A percentile compares a stretch with the other conserved stretches of the same genome.
Conservation (phyloP, 2,888 invertebrate species). For the Ectemnius lituratus region DNA sequence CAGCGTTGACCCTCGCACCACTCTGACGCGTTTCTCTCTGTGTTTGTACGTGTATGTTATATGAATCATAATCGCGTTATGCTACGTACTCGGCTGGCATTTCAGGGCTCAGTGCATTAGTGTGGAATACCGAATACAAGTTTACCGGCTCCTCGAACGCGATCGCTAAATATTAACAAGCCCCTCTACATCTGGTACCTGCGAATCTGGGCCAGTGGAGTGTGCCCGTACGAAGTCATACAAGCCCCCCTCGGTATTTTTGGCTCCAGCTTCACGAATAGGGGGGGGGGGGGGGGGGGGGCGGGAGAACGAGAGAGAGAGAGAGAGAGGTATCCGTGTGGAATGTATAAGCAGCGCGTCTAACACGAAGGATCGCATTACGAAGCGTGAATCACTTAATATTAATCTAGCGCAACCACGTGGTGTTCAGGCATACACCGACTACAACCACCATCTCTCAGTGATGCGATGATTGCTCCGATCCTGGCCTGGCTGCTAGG, state of each 20-base stretch:
- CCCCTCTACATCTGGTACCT: no score
- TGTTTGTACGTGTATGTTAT: slow-evolving; percentile 28
- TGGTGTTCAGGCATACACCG: slow-evolving; percentile 36
- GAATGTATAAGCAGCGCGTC: slow-evolving; percentile 43
- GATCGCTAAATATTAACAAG: neutral
- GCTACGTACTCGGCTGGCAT: neutral
- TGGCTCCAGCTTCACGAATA: no score
- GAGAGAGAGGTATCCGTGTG: neutral
- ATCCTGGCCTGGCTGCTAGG: slow-evolving; percentile 40
- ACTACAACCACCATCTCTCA: slow-evolving; percentile 36
- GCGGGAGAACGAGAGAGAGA: no score
- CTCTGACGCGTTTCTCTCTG: no score
- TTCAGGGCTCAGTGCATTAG: neutral
- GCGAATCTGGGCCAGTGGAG: no score
- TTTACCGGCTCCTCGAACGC: neutral
- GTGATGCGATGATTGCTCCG: slow-evolving; percentile 51
- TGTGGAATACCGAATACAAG: no score
- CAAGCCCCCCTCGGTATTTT: no score
- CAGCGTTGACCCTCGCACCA: slow-evolving; percentile 42
- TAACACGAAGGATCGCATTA: slow-evolving; percentile 52
- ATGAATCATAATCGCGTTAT: slow-evolving; percentile 44
- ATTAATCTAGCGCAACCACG: slow-evolving; percentile 51
- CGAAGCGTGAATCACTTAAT: slow-evolving; percentile 55
- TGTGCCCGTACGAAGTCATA: no score
- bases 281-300: no score